Percentiles rank a stretch among this genome's conserved stretches.
Conservation (phyloP, 2,888 invertebrate species). For the Agrochola macilenta region DNA sequence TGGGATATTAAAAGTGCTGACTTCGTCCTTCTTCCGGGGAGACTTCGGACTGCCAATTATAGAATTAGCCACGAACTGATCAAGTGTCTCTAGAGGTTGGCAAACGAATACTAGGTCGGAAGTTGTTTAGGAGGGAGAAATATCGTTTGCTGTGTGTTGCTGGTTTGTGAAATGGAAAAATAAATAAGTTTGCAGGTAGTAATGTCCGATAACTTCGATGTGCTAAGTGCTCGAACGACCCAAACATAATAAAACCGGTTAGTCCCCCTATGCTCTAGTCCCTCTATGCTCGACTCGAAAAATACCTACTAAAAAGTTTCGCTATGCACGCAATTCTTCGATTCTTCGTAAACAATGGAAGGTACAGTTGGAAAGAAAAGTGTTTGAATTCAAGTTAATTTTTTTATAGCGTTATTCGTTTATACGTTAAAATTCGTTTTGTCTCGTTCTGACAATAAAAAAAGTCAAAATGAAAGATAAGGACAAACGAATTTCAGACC, state of each 20-base stretch:
- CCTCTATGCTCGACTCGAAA: too few relatives aligned
- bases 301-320: too few relatives aligned
- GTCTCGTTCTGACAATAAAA: too few relatives aligned
- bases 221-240: background rate
- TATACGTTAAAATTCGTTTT: too few relatives aligned
- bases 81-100: constrained; percentile 48
- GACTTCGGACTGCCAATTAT: constrained; percentile 61
- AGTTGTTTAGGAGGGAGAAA: background rate
- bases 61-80: constrained; percentile 59
- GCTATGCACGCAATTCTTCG: too few relatives aligned
- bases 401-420: too few relatives aligned
- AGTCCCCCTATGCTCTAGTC: too few relatives aligned
- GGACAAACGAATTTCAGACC: too few relatives aligned
- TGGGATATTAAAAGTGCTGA: constrained; percentile 63
- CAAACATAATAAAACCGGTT: background rate
- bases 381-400: too few relatives aligned
- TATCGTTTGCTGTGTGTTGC: background rate
- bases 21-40: constrained; percentile 46
- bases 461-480: too few relatives aligned
- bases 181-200: background rate
- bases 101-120: constrained; percentile 26
- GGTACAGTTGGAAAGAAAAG: too few relatives aligned
- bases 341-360: too few relatives aligned
- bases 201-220: background rate
- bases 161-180: background rate